Base-by-base conservation (phyloP, 2,888 invertebrate species). In the Charanyca ferruginea region DNA sequence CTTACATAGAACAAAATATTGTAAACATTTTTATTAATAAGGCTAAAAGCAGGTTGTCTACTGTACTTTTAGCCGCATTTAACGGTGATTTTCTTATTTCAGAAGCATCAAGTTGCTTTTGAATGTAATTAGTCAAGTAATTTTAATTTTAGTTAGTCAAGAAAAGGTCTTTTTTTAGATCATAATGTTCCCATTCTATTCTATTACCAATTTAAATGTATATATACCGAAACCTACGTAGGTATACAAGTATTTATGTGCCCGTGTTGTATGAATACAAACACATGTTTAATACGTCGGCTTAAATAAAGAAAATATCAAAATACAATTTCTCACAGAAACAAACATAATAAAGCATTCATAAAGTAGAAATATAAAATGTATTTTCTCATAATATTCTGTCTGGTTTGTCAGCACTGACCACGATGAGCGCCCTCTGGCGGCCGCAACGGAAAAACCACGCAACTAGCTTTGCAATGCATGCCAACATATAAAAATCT, bases 321-420 rank as follows among this genome's bases (percentile, higher is more conserved):
- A 23, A n/a, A 58, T 45, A 18, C 28, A 20, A 20, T 67, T 45
- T 11, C 5, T 45, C 38, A 22, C 8, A 11, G 52, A 59, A 48
- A 47, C 20, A 45, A 42, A 41, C 57, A 42, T 60, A 65, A 73
- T 79, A 81, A 82, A 80, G 68, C 68, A 77, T 78, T 9, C 16
- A 38, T 16, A 38, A 38, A 38, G 38, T 16, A 5, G 75, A 76
- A 68, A 75, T 76, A 70, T 63, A 80, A 82, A 86, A 83, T 82
- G 79, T 84, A 77, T 82, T 79, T 79, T 73, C 57, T 73, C 67
- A 83, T 85, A 83, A 85, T 79, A 83, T 81, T 84, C 70, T 83
- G 79, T 86, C 87, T 84, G 77, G 76, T 75, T 85, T 82, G 81
- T 66, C 70, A 68, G 59, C 68, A 64, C 69, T 73, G 76, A 73